Evolutionary conservation across 1,140 invertebrate species (phyloP).

Genomic region (Spodoptera litura): DNA sequence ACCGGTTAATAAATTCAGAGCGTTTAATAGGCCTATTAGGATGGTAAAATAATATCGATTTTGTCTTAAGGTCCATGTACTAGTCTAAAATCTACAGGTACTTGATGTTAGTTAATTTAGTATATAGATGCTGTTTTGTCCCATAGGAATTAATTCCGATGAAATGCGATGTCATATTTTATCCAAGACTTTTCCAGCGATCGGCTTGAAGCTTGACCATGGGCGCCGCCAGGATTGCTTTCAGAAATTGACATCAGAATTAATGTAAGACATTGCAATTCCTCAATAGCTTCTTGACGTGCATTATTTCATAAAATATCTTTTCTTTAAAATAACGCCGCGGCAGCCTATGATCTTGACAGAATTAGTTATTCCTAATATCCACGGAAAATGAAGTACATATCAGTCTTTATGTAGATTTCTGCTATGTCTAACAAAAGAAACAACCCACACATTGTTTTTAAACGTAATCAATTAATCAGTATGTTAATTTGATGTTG

Average conservation of each 20-base stretch:
- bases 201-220: constrained; percentile 16
- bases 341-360: too few species aligned
- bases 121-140: constrained; percentile 56
- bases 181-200: constrained; percentile 35
- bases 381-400: constrained; percentile 61
- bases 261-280: too few species aligned
- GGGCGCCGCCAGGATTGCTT: too few species aligned
- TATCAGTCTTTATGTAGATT: constrained; percentile 62
- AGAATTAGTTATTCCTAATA: constrained; percentile 2
- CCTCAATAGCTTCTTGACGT: too few species aligned
- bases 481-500: constrained; percentile 32
- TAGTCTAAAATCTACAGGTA: constrained; percentile 73
- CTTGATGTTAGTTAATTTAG: constrained; percentile 75
- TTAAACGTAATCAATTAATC: constrained; percentile 1
- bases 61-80: constrained; percentile 67
- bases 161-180: constrained; percentile 52
- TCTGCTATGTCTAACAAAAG: constrained; percentile 4
- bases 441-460: constrained; percentile 8
- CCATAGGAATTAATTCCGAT: constrained; percentile 53
- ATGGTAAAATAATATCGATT: constrained; percentile 63
- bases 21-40: constrained; percentile 74
- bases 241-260: too few species aligned
- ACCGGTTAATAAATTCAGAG: constrained; percentile 27
- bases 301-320: too few species aligned
- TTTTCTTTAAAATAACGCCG: neutral